phyloP scores from a whole-genome alignment of 2,113 vertebrate species.

The Micronycteris hirsuta region DNA sequence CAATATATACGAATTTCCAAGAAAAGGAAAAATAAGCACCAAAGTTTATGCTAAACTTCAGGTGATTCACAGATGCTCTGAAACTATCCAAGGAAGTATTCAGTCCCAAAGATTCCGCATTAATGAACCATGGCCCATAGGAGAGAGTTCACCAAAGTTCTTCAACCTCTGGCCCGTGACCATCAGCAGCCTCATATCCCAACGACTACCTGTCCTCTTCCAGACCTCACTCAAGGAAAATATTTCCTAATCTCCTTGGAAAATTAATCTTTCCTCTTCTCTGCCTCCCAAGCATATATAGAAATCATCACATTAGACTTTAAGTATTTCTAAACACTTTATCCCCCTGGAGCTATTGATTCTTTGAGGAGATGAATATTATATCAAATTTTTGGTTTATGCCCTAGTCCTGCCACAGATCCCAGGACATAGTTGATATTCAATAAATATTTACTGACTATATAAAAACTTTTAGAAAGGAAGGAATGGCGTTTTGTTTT shows the following conservation, averaged over 20 bases:
- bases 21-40: not conserved
- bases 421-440: not conserved
- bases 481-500: no score
- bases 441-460: not conserved
- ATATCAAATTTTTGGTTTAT: not conserved
- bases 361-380: not conserved
- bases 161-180: not conserved
- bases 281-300: not conserved
- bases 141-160: not conserved
- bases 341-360: not conserved
- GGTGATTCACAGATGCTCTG: not conserved
- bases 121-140: not conserved
- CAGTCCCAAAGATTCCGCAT: not conserved
- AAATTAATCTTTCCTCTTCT: not conserved
- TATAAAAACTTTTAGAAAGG: not conserved
- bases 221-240: not conserved
- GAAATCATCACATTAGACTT: not conserved
- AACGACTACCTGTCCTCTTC: not conserved
- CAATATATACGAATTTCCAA: not conserved
- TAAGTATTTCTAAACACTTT: slow-evolving; percentile 1
- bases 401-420: not conserved
- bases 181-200: not conserved
- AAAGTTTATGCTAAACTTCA: not conserved
- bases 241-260: not conserved
- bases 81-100: not conserved